These are phyloP conservation scores for Diadema setosum DNA, from an alignment of 35 echinoderm and acorn worm genomes.

Conservation along the genomic window DNA sequence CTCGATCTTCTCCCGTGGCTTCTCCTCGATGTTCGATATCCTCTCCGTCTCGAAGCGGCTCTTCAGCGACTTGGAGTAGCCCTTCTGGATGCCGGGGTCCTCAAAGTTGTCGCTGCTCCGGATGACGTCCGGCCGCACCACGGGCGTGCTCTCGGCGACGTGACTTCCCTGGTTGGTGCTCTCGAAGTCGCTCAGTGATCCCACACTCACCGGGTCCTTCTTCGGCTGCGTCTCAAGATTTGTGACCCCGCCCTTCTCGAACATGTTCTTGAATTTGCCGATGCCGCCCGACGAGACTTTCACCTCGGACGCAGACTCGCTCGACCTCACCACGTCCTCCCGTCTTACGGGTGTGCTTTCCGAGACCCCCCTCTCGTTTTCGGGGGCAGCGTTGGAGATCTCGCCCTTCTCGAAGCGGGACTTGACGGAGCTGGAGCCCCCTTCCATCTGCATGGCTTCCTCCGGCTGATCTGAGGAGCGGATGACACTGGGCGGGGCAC, in stretches of 20 bases:
- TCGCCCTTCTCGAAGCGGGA: conserved; percentile 65
- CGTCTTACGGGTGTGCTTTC: conserved; percentile 16
- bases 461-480: conserved; percentile 34
- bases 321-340: conserved; percentile 50
- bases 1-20: conserved; percentile 69
- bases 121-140: conserved; percentile 68
- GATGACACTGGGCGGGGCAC: conserved; percentile 66
- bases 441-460: conserved; percentile 31
- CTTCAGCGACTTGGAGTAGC: conserved; percentile 53
- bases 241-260: conserved; percentile 80
- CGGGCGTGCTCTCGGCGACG: conserved; percentile 76
- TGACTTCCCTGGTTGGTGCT: neutral
- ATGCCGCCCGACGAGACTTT: conserved; percentile 30
- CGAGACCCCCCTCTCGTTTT: neutral
- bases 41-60: conserved; percentile 74
- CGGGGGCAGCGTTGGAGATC: conserved; percentile 15
- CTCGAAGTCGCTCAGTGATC: conserved; percentile 44
- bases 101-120: neutral
- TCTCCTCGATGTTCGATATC: conserved; percentile 79
- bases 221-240: conserved; percentile 47
- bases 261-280: conserved; percentile 72
- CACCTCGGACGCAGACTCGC: conserved; percentile 28
- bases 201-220: conserved; percentile 37
- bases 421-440: conserved; percentile 55
- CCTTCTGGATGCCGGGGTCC: conserved; percentile 41